A percentile compares a stretch with the other conserved stretches of the same genome.
Evolutionary conservation across 1,140 invertebrate species (phyloP).

Genomic region (Colletes latitarsis): DNA sequence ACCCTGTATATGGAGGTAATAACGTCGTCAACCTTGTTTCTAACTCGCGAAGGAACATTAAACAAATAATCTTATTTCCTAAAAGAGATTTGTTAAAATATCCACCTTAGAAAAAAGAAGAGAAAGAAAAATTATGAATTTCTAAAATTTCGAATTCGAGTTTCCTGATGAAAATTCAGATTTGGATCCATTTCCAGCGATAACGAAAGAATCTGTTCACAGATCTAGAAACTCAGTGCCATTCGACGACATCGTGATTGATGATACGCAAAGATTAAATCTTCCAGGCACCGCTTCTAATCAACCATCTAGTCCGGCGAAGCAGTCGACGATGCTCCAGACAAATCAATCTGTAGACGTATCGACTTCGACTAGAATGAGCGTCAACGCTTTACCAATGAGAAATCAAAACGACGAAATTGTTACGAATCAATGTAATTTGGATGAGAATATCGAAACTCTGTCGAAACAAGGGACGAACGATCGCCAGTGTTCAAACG

Average conservation of each 20-base stretch:
- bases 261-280: background rate
- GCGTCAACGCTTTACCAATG: background rate
- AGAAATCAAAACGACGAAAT: background rate
- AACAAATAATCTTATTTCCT: too few species aligned
- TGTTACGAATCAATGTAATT: background rate
- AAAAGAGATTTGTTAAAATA: too few species aligned
- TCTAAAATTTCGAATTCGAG: too few species aligned
- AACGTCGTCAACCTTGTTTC: too few species aligned
- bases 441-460: background rate
- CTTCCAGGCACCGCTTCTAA: background rate
- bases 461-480: background rate
- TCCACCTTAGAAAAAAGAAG: too few species aligned
- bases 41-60: too few species aligned
- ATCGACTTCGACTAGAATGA: slow-evolving; percentile 13
- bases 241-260: background rate
- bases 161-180: too few species aligned
- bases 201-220: background rate
- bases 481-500: background rate
- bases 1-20: too few species aligned
- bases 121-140: too few species aligned
- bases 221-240: background rate
- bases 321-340: background rate
- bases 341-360: background rate
- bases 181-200: too few species aligned
- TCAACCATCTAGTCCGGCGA: background rate